Evolutionary conservation across 2,797 vertebrate species (phyloP).

Genomic region (Calcarius lapponicus): DNA sequence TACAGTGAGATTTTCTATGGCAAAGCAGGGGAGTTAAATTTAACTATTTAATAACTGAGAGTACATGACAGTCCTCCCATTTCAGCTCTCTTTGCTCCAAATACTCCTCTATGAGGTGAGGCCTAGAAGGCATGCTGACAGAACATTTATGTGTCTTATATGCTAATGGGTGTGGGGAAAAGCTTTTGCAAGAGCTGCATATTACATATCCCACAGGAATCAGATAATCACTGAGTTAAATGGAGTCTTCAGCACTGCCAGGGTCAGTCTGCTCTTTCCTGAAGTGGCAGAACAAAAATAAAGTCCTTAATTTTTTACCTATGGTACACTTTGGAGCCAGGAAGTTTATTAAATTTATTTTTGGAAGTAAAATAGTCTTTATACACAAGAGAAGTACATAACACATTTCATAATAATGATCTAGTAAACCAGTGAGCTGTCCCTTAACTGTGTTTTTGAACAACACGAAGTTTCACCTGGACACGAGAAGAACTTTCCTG

Average conservation of each 20-base stretch:
- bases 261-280: neutral
- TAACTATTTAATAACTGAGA: neutral
- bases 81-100: neutral
- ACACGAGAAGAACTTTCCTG: neutral
- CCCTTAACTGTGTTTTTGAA: neutral
- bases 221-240: neutral
- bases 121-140: neutral
- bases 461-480: neutral
- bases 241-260: neutral
- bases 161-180: neutral
- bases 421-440: neutral
- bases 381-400: neutral
- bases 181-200: neutral
- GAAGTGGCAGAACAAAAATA: neutral
- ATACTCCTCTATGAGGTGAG: neutral
- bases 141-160: neutral
- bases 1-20: neutral
- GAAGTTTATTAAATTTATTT: neutral
- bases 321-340: neutral
- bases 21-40: neutral
- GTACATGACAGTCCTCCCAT: neutral
- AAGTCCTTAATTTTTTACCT: neutral
- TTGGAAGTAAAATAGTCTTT: neutral
- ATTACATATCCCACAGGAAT: neutral
- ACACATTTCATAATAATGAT: neutral